Conservation (phyloP, 92 coral and sea anemone species). For the Phenganax marumi region DNA sequence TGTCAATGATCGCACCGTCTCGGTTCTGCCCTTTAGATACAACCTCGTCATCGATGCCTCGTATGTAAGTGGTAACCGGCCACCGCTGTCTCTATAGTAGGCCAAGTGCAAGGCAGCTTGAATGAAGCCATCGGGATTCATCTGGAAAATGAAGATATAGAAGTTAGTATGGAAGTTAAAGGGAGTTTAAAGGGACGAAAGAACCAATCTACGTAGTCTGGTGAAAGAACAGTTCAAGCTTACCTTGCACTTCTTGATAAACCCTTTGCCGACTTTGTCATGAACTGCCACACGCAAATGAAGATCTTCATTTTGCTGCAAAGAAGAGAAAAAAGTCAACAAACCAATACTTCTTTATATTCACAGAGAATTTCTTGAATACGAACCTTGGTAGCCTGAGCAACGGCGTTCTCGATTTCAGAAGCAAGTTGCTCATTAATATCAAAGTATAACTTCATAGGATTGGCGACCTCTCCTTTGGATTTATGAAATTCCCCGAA, state of each 20-base stretch:
- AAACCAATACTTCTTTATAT: not conserved
- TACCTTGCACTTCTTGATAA: slow-evolving; percentile 73
- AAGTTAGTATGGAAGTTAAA: not conserved
- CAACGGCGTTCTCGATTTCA: slow-evolving; percentile 72
- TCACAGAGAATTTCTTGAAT: not conserved
- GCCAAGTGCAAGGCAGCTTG: slow-evolving; percentile 88
- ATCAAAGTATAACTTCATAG: slow-evolving; percentile 83
- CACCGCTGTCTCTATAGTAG: slow-evolving; percentile 76
- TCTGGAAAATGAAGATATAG: slow-evolving; percentile 37
- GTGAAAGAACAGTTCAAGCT: not conserved
- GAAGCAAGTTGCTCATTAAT: slow-evolving; percentile 70
- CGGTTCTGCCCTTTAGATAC: slow-evolving; percentile 93
- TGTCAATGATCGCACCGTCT: slow-evolving; percentile 87
- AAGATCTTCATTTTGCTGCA: slow-evolving; percentile 74
- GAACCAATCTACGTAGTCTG: not conserved
- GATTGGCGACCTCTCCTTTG: slow-evolving; percentile 75
- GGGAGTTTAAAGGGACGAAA: not conserved
- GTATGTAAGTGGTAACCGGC: slow-evolving; percentile 83
- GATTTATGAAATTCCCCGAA: slow-evolving; percentile 92
- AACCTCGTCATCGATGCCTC: slow-evolving; percentile 95
- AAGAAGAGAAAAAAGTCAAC: too few species aligned
- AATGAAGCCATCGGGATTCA: slow-evolving; percentile 96
- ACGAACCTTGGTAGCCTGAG: slow-evolving; percentile 65
- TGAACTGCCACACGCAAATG: slow-evolving; percentile 74
- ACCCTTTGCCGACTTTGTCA: slow-evolving; percentile 90